Evolutionary conservation across 2,888 invertebrate genomes (phyloP), one percentile per base, ranked within the genome.

Genomic region (Xestia xanthographa): DNA sequence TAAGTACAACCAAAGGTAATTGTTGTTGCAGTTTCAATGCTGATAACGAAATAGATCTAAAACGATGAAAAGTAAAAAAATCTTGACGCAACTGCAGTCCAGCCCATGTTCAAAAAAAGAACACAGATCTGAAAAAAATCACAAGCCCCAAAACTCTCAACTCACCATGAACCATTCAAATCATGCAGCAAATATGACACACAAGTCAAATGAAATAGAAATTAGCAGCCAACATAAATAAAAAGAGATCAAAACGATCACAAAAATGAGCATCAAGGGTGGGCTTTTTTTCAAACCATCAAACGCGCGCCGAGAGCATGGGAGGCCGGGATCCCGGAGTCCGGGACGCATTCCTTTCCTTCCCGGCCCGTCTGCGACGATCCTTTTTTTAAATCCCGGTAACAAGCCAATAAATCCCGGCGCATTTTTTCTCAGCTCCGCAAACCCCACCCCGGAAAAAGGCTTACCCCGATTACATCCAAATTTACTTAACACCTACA

Each of bases 401-500:
- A 96, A 97, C 96, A 96, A 96, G 96, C 96, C 96, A 96, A 96
- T 97, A 96, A 95, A 96, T 95, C 95, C 95, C 89, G 84, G 92
- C 93, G 93, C 95, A 94, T 96, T 96, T 96, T 95, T 95, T 89
- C 89, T 89, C 92, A 82, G 77, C 83, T 71, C 76, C 74, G 67
- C 84, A 92, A 88, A 88, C 91, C 91, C 90, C 91, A 90, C 90
- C 63, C 83, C 71, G 73, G 78, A 92, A 94, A 94, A 96, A 95
- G 95, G 95, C 94, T 96, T 94, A 95, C 91, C 92, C 91, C 94
- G 96, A 96, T 96, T 96, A 96, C 96, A 96, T 92, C 91, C 94
- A 96, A 96, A 97, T 97, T 96, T 96, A 97, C 96, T 97, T 96
- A 96, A 96, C 96, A 96, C 96, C 94, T 93, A 94, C 94, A 92